Evolutionary conservation across 2,888 invertebrate species (phyloP).

Genomic region (Gymnocheta viridis): DNA sequence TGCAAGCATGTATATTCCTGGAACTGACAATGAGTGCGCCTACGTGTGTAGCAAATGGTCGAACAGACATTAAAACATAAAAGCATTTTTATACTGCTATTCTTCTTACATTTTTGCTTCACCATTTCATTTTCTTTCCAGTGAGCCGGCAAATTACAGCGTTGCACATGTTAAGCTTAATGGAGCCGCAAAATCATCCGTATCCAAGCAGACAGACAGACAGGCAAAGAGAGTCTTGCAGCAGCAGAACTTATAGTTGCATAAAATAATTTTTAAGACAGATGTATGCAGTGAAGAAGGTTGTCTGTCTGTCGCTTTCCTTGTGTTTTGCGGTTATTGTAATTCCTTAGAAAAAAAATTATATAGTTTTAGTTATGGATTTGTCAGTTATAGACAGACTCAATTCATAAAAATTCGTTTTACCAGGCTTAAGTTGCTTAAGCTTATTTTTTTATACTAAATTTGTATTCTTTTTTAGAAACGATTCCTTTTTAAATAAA

Average conservation of each 20-base stretch:
- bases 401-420: slow-evolving; percentile 67
- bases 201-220: slow-evolving; percentile 6
- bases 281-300: slow-evolving; percentile 30
- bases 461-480: not conserved
- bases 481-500: not conserved
- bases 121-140: slow-evolving; percentile 32
- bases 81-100: slow-evolving; percentile 29
- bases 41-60: slow-evolving; percentile 69
- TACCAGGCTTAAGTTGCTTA: slow-evolving; percentile 36
- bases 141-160: slow-evolving; percentile 69
- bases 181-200: slow-evolving; percentile 59
- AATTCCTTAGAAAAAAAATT: slow-evolving; percentile 60
- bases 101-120: slow-evolving; percentile 9
- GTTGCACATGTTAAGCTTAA: slow-evolving; percentile 70
- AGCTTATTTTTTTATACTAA: slow-evolving; percentile 36
- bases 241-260: slow-evolving; percentile 31
- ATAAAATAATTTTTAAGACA: slow-evolving; percentile 52
- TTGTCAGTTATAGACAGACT: slow-evolving; percentile 66
- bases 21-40: slow-evolving; percentile 71
- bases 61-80: slow-evolving; percentile 59
- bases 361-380: slow-evolving; percentile 60
- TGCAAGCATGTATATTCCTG: slow-evolving; percentile 63
- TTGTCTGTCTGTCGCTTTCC: not conserved
- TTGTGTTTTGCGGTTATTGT: slow-evolving; percentile 9
- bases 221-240: slow-evolving; percentile 9